Evolutionary conservation across 2,888 invertebrate species (phyloP).

Genomic region (Aricia artaxerxes): DNA sequence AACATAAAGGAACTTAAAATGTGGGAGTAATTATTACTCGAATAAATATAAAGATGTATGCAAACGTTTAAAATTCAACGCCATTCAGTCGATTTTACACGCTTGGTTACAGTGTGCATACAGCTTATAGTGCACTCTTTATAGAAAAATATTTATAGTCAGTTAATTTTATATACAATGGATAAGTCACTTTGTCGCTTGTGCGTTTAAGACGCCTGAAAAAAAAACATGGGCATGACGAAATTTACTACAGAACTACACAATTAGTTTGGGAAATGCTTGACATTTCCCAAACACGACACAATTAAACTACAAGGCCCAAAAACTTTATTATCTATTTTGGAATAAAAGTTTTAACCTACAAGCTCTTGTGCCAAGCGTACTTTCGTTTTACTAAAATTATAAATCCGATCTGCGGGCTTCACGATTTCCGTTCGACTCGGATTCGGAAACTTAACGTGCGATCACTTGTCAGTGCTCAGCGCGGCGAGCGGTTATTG

Average conservation of each 20-base stretch:
- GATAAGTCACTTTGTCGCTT: conserved; percentile 10
- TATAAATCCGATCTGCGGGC: not conserved
- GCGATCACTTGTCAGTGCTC: no score
- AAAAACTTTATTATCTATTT: not conserved
- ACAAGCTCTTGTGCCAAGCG: conserved; percentile 10
- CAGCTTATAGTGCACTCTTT: not conserved
- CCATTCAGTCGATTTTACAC: not conserved
- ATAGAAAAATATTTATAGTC: conserved; percentile 6
- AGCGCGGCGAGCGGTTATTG: no score
- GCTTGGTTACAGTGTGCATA: not conserved
- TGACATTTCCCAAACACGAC: conserved; percentile 5
- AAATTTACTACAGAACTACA: not conserved
- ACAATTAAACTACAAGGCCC: conserved; percentile 3
- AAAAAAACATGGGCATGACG: not conserved
- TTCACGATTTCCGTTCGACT: no score
- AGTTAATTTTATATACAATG: conserved; percentile 25
- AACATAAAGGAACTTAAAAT: conserved; percentile 51
- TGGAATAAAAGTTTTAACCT: conserved; percentile 21
- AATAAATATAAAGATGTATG: conserved; percentile 29
- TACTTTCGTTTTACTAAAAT: conserved; percentile 15
- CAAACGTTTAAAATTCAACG: not conserved
- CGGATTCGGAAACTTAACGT: no score
- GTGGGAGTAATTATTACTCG: conserved; percentile 44
- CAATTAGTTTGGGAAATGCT: not conserved
- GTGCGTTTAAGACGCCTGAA: conserved; percentile 12